Conservation (phyloP, 2,113 vertebrate species). For the Rhadina sibilatrix region DNA sequence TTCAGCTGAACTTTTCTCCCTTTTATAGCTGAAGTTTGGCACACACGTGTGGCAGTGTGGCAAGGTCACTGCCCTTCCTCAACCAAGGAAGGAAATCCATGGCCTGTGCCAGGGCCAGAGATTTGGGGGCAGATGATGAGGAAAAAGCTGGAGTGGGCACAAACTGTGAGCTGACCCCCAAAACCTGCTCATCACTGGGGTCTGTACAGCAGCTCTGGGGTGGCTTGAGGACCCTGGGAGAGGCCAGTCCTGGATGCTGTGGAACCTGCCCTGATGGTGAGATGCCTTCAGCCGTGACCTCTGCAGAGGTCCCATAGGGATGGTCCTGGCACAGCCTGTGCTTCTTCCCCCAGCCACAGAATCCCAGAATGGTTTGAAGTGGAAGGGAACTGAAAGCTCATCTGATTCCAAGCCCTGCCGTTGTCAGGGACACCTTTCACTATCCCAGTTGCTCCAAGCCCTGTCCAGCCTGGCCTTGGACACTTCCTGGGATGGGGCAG, state of each 20-base stretch:
- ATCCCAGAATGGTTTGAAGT: neutral
- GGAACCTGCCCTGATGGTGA: neutral
- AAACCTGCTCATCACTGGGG: rapidly evolving
- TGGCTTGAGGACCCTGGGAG: neutral
- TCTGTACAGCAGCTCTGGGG: neutral
- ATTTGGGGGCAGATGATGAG: rapidly evolving
- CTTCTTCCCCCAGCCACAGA: neutral
- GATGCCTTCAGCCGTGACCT: neutral
- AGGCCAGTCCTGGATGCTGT: rapidly evolving
- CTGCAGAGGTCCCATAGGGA: neutral
- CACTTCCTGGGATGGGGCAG: neutral
- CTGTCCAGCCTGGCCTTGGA: neutral
- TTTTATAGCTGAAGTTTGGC: neutral
- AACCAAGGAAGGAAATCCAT: neutral
- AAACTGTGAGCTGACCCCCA: neutral
- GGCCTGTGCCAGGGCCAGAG: rapidly evolving
- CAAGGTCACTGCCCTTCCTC: neutral
- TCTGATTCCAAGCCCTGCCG: neutral
- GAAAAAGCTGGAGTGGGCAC: rapidly evolving
- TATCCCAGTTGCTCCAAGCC: neutral
- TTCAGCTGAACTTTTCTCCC: constrained; percentile 17
- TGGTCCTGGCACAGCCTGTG: rapidly evolving
- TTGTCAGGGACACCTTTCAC: neutral
- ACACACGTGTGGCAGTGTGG: neutral
- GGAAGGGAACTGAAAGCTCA: neutral